Conservation (phyloP, 2,888 invertebrate species). For the Eupithecia vulgata region DNA sequence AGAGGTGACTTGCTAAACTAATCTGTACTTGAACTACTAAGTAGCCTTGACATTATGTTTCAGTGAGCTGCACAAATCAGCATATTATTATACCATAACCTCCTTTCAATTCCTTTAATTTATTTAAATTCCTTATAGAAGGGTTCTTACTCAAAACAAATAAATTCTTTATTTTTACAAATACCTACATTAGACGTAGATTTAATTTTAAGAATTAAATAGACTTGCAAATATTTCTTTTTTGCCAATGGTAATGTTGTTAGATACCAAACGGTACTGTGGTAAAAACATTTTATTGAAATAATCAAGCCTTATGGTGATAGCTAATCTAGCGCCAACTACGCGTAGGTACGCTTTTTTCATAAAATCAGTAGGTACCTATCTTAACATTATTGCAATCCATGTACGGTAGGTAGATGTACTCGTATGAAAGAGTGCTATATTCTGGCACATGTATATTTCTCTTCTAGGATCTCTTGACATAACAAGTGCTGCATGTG, state of each 20-base stretch:
- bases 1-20: constrained; percentile 2
- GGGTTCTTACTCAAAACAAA: not conserved
- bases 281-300: not conserved
- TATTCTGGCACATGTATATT: too few relatives aligned
- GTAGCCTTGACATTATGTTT: not conserved
- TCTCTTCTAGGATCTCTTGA: too few relatives aligned
- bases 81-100: too few relatives aligned
- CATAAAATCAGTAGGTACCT: too few relatives aligned
- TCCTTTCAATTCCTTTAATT: too few relatives aligned
- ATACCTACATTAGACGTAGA: not conserved
- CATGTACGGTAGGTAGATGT: too few relatives aligned
- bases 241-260: not conserved
- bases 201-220: not conserved
- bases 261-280: not conserved
- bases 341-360: too few relatives aligned
- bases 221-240: not conserved
- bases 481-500: too few relatives aligned
- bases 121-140: not conserved
- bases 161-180: not conserved
- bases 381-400: too few relatives aligned
- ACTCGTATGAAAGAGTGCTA: too few relatives aligned
- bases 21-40: not conserved
- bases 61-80: not conserved
- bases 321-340: too few relatives aligned
- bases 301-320: not conserved